Evolutionary conservation across 2,113 vertebrate species (phyloP).

Genomic region (Corythornis cristatus): DNA sequence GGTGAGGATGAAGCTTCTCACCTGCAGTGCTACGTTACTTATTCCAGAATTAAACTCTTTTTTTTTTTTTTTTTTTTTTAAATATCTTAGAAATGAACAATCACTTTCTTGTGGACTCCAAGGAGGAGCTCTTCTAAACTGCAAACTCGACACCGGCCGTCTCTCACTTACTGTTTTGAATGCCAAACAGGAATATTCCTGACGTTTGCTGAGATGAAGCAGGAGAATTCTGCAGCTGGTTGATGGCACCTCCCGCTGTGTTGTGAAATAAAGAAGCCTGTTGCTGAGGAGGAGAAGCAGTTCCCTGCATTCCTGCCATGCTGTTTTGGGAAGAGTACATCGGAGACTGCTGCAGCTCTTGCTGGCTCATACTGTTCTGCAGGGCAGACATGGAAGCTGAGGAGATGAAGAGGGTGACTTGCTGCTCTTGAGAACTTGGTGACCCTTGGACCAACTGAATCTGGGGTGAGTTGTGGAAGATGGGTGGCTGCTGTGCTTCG

Average conservation of each 20-base stretch:
- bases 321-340: slow-evolving; percentile 88
- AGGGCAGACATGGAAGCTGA: slow-evolving; percentile 89
- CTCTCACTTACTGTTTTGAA: slow-evolving; percentile 90
- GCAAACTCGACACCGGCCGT: not conserved
- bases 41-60: too few relatives aligned
- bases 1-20: not conserved
- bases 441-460: slow-evolving; percentile 89
- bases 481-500: slow-evolving; percentile 82
- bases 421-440: slow-evolving; percentile 81
- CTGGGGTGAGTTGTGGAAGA: slow-evolving; percentile 93
- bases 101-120: not conserved
- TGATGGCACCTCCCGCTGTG: slow-evolving; percentile 83
- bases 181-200: slow-evolving; percentile 94
- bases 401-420: slow-evolving; percentile 91
- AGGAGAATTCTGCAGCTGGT: slow-evolving; percentile 83
- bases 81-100: not conserved
- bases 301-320: slow-evolving; percentile 85
- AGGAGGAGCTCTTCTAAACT: not conserved
- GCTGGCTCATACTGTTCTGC: slow-evolving; percentile 86
- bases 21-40: not conserved
- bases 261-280: slow-evolving; percentile 89
- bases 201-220: slow-evolving; percentile 86
- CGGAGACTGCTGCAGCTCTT: slow-evolving; percentile 86
- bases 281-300: slow-evolving; percentile 86
- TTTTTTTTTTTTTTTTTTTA: not conserved